Conservation (phyloP, 2,888 invertebrate genomes). For the Heteropelma amictum region DNA sequence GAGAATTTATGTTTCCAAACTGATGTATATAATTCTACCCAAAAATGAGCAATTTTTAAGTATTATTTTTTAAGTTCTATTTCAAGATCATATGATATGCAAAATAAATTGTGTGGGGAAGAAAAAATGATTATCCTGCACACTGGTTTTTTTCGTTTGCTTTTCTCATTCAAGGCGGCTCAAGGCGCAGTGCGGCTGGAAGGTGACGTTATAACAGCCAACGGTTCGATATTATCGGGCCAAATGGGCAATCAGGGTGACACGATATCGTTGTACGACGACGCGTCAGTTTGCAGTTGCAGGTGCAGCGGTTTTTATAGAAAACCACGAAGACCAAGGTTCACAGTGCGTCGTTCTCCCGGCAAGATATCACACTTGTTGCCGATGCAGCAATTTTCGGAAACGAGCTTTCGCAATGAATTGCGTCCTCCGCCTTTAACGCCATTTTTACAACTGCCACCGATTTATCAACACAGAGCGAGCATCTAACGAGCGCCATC, state of each 20-base stretch:
- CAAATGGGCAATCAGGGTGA: slow-evolving; percentile 78
- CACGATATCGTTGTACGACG: slow-evolving; percentile 75
- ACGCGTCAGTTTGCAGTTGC: slow-evolving; percentile 78
- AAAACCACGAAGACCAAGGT: slow-evolving; percentile 76
- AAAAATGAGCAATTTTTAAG: too few relatives aligned
- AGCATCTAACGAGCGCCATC: slow-evolving; percentile 74
- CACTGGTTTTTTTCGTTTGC: background rate
- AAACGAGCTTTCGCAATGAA: slow-evolving; percentile 65
- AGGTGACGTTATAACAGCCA: slow-evolving; percentile 97
- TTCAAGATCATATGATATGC: too few relatives aligned
- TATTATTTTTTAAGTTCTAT: too few relatives aligned
- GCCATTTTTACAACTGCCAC: slow-evolving; percentile 73
- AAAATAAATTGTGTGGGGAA: too few relatives aligned
- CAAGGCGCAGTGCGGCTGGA: slow-evolving; percentile 96
- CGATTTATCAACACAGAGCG: slow-evolving; percentile 75
- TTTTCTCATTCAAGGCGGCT: slow-evolving; percentile 84
- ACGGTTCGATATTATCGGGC: slow-evolving; percentile 92
- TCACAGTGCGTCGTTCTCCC: slow-evolving; percentile 80
- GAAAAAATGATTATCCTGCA: background rate
- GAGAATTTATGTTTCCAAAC: too few relatives aligned
- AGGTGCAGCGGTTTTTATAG: slow-evolving; percentile 77
- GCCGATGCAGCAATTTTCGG: slow-evolving; percentile 77
- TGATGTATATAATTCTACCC: too few relatives aligned
- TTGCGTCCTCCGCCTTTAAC: slow-evolving; percentile 71
- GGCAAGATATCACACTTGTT: slow-evolving; percentile 80